Conservation (phyloP, 1,140 invertebrate species). For the Penaeus chinensis region DNA sequence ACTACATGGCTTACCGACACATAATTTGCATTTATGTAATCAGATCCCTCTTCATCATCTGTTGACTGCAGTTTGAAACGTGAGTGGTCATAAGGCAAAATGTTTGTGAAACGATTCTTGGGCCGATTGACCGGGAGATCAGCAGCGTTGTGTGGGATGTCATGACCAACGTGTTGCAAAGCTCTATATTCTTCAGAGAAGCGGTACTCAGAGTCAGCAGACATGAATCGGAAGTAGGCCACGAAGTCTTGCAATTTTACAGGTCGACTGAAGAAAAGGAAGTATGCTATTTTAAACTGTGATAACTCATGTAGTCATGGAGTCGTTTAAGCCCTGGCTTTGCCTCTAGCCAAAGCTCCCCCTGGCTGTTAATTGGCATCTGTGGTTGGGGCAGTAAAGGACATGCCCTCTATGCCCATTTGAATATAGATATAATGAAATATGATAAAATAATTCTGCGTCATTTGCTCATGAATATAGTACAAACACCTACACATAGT, state of each 20-base stretch:
- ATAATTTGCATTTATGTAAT: conserved; percentile 98
- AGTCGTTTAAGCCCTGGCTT: background rate
- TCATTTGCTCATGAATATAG: no score
- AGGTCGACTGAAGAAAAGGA: conserved; percentile 76
- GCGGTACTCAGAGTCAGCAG: conserved; percentile 96
- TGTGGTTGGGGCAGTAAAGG: no score
- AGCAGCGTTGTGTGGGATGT: conserved; percentile 87
- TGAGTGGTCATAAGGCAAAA: conserved; percentile 97
- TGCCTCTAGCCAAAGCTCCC: no score
- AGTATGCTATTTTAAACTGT: no score
- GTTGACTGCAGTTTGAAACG: conserved; percentile 94
- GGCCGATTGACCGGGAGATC: conserved; percentile 95
- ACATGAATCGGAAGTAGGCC: conserved; percentile 95
- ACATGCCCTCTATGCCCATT: no score
- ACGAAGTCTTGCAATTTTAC: conserved; percentile 90
- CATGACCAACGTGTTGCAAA: conserved; percentile 92
- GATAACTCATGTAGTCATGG: conserved; percentile 36
- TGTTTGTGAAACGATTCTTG: conserved; percentile 99
- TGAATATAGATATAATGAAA: no score
- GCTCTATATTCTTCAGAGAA: conserved; percentile 99
- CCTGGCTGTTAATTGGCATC: no score
- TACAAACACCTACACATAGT: conserved; percentile 30
- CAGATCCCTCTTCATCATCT: conserved; percentile 95
- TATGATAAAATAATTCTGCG: no score
- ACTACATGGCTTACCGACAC: conserved; percentile 78